phyloP scores from a whole-genome alignment of 2,888 invertebrate species.

The Selenia dentaria region DNA sequence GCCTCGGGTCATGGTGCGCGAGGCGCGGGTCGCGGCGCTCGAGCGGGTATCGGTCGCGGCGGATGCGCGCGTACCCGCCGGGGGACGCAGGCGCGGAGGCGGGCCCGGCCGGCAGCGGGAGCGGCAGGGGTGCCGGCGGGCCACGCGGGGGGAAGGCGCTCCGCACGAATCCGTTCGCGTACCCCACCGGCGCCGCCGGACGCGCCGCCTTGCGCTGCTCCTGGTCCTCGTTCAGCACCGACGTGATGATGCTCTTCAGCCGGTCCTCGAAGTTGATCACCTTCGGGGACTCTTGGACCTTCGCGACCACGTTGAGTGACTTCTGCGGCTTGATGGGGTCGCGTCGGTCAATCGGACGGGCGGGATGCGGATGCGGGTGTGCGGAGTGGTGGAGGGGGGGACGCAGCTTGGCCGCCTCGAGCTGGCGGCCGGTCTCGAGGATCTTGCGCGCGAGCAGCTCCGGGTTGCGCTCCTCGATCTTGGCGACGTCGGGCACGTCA shows the following conservation, averaged over 20 bases:
- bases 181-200: slow-evolving; percentile 50
- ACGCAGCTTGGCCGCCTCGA: slow-evolving; percentile 92
- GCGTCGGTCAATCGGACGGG: slow-evolving; percentile 41
- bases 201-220: slow-evolving; percentile 61
- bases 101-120: slow-evolving; percentile 30
- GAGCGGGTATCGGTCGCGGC: slow-evolving; percentile 64
- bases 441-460: slow-evolving; percentile 96
- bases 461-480: slow-evolving; percentile 96
- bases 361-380: not conserved
- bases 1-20: slow-evolving; percentile 40
- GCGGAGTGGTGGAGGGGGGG: slow-evolving; percentile 50
- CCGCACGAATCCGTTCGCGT: slow-evolving; percentile 62
- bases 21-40: slow-evolving; percentile 57
- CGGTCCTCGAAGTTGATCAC: slow-evolving; percentile 95
- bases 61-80: slow-evolving; percentile 39
- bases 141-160: slow-evolving; percentile 33
- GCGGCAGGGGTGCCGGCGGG: slow-evolving; percentile 23
- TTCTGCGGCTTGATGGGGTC: slow-evolving; percentile 70
- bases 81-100: slow-evolving; percentile 16
- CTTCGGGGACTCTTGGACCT: slow-evolving; percentile 90
- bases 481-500: slow-evolving; percentile 94
- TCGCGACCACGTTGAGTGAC: slow-evolving; percentile 71
- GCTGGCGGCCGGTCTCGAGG: slow-evolving; percentile 94
- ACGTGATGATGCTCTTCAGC: slow-evolving; percentile 93
- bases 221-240: slow-evolving; percentile 94